Conservation (phyloP, 2,888 invertebrate genomes). For the Phytoseiulus persimilis region DNA sequence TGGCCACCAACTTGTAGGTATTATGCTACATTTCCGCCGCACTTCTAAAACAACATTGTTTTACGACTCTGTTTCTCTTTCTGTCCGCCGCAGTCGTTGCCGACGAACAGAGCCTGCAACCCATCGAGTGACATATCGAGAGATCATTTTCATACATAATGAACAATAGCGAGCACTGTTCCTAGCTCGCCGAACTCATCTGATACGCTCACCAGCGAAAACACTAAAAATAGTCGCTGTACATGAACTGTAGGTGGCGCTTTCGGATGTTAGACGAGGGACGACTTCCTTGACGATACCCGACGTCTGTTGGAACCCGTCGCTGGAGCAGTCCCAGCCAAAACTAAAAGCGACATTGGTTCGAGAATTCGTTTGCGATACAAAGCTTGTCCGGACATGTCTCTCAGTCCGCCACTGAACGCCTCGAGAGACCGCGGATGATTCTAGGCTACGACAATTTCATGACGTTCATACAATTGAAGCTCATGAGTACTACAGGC, state of each 20-base stretch:
- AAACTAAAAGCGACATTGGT: too few species aligned
- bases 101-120: not conserved
- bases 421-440: too few species aligned
- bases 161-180: not conserved
- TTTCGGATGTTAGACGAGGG: not conserved
- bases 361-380: too few species aligned
- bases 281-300: too few species aligned
- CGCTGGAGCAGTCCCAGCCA: too few species aligned
- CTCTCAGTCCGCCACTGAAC: too few species aligned
- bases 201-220: not conserved
- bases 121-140: not conserved
- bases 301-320: too few species aligned
- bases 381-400: too few species aligned
- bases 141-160: not conserved
- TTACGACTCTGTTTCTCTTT: not conserved
- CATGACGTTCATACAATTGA: too few species aligned
- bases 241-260: not conserved
- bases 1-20: not conserved
- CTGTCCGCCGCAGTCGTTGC: not conserved
- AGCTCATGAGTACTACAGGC: too few species aligned
- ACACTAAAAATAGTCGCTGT: not conserved
- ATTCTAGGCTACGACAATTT: too few species aligned
- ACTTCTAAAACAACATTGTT: not conserved
- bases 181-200: not conserved
- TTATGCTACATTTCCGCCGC: conserved; percentile 5